Evolutionary conservation across 2,797 vertebrate genomes (phyloP).

Genomic region (Labroides dimidiatus): DNA sequence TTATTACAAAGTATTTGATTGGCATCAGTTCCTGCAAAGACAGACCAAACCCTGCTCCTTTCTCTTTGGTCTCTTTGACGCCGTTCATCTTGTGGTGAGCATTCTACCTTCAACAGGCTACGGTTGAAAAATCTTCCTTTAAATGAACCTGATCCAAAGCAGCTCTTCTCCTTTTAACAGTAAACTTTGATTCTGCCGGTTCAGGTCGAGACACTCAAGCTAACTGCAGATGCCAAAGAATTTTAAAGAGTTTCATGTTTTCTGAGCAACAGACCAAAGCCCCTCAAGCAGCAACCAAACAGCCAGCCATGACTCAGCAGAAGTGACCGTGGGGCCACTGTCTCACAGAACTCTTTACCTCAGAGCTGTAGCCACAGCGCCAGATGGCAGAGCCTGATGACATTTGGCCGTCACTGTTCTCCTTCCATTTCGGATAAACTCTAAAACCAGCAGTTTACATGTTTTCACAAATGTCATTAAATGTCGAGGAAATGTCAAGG

Average conservation of each 20-base stretch:
- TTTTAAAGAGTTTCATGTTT: background rate
- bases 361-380: constrained; percentile 35
- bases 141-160: no score
- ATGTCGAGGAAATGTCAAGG: constrained; percentile 87
- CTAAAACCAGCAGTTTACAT: constrained; percentile 70
- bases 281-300: background rate
- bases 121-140: no score
- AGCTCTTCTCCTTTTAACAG: no score
- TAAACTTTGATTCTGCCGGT: no score
- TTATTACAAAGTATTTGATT: constrained; percentile 35
- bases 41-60: constrained; percentile 23
- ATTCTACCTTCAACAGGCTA: no score
- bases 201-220: background rate
- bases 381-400: constrained; percentile 81
- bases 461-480: constrained; percentile 84
- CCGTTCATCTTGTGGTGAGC: no score
- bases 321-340: constrained; percentile 11
- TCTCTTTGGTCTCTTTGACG: no score
- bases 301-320: constrained; percentile 34
- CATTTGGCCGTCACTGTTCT: constrained; percentile 74
- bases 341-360: constrained; percentile 46
- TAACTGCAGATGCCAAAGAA: no score
- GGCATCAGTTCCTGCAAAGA: background rate
- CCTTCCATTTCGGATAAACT: constrained; percentile 67
- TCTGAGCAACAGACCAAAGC: background rate